These are phyloP conservation scores for Pyrrhura leucotis DNA, from an alignment of 2,797 vertebrate genomes.

Conservation along the genomic window DNA sequence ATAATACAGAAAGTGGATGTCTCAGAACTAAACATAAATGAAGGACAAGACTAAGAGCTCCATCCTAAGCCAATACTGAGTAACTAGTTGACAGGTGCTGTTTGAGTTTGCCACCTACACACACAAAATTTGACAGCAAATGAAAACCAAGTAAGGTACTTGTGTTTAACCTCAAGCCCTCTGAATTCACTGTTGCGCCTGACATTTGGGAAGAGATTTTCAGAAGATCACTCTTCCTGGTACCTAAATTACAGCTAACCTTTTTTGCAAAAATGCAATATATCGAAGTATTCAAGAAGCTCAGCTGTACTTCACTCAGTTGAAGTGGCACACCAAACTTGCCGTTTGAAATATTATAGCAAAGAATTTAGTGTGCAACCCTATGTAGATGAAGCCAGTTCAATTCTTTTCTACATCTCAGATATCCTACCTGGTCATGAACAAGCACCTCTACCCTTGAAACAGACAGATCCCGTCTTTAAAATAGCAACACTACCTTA, in stretches of 20 bases:
- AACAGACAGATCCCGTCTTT: not conserved
- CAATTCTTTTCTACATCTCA: not conserved
- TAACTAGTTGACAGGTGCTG: constrained; percentile 7
- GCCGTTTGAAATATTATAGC: not conserved
- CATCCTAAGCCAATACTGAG: not conserved
- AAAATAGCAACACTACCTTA: not conserved
- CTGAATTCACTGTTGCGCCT: not conserved
- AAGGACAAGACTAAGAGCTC: not conserved
- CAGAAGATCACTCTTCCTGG: not conserved
- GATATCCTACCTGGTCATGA: not conserved
- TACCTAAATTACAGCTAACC: not conserved
- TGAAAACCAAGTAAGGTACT: not conserved
- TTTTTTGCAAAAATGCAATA: not conserved
- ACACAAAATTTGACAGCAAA: not conserved
- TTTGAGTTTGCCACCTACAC: constrained; percentile 30
- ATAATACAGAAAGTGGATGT: not conserved
- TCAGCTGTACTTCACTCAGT: not conserved
- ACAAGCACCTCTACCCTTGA: not conserved
- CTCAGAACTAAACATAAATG: not conserved
- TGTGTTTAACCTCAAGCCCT: constrained; percentile 25
- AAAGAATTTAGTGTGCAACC: not conserved
- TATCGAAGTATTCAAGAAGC: not conserved
- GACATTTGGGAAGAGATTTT: constrained; percentile 45
- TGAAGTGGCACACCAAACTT: not conserved
- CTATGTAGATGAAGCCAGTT: not conserved